phyloP scores from a whole-genome alignment of 2,797 vertebrate species.

The Danio kyathit region DNA sequence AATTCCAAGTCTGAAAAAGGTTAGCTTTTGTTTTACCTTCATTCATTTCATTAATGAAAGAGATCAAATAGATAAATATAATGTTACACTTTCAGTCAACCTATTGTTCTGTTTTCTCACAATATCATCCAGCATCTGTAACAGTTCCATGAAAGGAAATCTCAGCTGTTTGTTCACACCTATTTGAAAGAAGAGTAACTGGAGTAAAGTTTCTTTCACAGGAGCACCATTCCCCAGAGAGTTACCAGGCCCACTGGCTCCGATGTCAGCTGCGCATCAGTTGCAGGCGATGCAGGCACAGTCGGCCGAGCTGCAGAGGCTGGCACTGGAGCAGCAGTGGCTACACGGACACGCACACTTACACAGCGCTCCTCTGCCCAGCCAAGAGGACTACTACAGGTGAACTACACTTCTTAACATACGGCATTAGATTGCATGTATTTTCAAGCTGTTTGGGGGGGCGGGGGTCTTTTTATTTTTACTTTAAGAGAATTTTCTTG shows the following conservation, averaged over 20 bases:
- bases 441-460: not conserved
- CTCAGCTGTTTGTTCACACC: not conserved
- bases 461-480: no score
- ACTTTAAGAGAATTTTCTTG: no score
- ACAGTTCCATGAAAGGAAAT: not conserved
- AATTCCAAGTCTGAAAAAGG: no score
- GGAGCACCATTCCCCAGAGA: conserved; percentile 92
- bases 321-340: conserved; percentile 99
- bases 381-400: conserved; percentile 99
- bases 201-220: conserved; percentile 56
- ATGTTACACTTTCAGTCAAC: not conserved
- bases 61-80: not conserved
- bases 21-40: not conserved
- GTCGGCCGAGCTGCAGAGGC: conserved; percentile 96
- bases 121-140: not conserved
- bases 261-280: conserved; percentile 98
- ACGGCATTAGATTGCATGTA: not conserved
- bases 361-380: conserved; percentile 93
- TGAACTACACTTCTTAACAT: conserved; percentile 51
- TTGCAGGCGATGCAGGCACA: conserved; percentile 99
- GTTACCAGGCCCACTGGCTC: conserved; percentile 91
- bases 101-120: not conserved
- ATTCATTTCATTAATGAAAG: not conserved
- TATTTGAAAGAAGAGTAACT: conserved; percentile 13
- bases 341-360: conserved; percentile 95